Evolutionary conservation across 2,113 vertebrate species (phyloP).

Genomic region (Ibidorhyncha struthersii): DNA sequence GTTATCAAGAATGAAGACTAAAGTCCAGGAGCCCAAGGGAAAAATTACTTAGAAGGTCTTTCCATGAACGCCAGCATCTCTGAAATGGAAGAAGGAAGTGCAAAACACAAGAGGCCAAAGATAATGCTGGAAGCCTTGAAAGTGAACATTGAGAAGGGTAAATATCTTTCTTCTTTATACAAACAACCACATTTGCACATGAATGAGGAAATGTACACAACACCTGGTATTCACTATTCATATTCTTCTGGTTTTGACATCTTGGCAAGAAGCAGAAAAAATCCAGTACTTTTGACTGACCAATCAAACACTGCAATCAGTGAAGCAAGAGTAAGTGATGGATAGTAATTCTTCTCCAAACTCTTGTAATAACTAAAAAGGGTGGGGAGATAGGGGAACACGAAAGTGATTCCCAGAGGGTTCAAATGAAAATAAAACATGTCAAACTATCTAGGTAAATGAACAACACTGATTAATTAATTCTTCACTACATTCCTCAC

Average conservation of each 20-base stretch:
- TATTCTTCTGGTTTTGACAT: background rate
- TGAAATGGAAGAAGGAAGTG: slow-evolving; percentile 24
- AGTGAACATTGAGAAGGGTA: slow-evolving; percentile 11
- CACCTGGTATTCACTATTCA: background rate
- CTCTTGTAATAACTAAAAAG: background rate
- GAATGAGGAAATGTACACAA: slow-evolving; percentile 42
- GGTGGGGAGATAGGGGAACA: background rate
- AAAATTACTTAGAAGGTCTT: background rate
- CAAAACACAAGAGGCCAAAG: background rate
- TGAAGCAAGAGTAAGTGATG: slow-evolving; percentile 10
- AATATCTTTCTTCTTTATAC: slow-evolving; percentile 36
- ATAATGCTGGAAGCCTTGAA: background rate
- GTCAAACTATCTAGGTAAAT: background rate
- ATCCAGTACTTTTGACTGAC: background rate
- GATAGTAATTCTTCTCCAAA: background rate
- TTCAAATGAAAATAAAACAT: background rate
- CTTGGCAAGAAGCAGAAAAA: slow-evolving; percentile 24
- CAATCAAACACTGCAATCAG: background rate
- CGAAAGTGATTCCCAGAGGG: background rate
- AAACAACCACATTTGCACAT: background rate
- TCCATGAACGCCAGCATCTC: background rate
- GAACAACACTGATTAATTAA: background rate
- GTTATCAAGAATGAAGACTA: background rate
- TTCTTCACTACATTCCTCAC: background rate
- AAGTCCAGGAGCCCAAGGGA: background rate